These are phyloP conservation scores for Microctenopoma lineatum DNA, from an alignment of 2,797 vertebrate genomes.

Conservation along the genomic window DNA sequence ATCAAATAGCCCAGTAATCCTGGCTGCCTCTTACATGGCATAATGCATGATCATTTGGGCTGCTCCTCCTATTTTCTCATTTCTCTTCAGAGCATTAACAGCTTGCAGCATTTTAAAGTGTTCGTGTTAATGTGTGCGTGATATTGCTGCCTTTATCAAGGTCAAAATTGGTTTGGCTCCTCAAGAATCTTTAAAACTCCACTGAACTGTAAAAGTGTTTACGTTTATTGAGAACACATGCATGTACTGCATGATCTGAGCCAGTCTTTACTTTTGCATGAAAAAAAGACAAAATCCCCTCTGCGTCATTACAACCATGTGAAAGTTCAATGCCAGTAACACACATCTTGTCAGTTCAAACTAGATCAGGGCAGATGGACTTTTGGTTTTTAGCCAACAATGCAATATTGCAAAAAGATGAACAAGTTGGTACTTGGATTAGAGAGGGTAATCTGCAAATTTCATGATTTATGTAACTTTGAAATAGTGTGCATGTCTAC, in stretches of 20 bases:
- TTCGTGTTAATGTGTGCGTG: constrained; percentile 17
- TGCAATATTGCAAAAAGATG: constrained; percentile 76
- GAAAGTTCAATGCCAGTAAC: constrained; percentile 34
- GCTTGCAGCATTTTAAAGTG: constrained; percentile 39
- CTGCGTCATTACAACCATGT: constrained; percentile 33
- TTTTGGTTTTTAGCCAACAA: constrained; percentile 62
- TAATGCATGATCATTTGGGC: constrained; percentile 81
- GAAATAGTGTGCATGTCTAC: constrained; percentile 67
- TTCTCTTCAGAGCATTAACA: constrained; percentile 68
- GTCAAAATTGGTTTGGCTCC: constrained; percentile 18
- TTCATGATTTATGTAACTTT: constrained; percentile 76
- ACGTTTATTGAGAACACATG: constrained; percentile 2
- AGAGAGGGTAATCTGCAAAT: constrained; percentile 76
- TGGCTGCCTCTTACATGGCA: constrained; percentile 74
- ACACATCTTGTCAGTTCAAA: constrained; percentile 58
- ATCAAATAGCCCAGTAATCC: constrained; percentile 80
- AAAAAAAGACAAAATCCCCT: constrained; percentile 31
- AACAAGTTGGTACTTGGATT: constrained; percentile 76
- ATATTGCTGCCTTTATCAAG: constrained; percentile 10
- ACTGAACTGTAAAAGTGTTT: not conserved
- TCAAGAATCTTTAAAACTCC: constrained; percentile 21
- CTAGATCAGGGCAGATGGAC: constrained; percentile 64
- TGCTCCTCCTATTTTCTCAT: constrained; percentile 69
- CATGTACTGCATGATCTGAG: constrained; percentile 14
- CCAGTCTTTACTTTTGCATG: constrained; percentile 26